phyloP scores from a whole-genome alignment of 2,888 invertebrate genomes.

The Mimumesa dahlbomi region DNA sequence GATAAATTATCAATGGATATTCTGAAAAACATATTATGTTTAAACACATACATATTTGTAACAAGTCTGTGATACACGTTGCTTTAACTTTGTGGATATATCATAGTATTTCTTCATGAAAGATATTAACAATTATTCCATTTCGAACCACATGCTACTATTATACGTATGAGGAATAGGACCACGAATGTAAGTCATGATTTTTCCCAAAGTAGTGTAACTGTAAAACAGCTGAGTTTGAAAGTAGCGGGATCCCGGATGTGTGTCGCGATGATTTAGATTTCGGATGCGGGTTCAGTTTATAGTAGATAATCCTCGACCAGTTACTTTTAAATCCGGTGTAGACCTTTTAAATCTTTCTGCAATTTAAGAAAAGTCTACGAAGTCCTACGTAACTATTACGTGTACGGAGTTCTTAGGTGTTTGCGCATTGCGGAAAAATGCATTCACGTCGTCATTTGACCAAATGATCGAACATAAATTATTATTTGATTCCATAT shows the following conservation, averaged over 20 bases:
- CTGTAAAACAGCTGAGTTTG: conserved; percentile 27
- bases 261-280: conserved; percentile 15
- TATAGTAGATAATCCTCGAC: not conserved
- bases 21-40: no score
- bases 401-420: not conserved
- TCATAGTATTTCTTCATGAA: no score
- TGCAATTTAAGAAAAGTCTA: not conserved
- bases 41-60: no score
- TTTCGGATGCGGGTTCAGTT: not conserved
- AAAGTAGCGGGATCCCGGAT: conserved; percentile 10
- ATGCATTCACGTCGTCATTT: not conserved
- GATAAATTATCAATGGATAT: no score
- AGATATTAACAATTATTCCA: not conserved
- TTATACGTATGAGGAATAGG: not conserved
- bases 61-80: no score
- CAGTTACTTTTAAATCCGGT: no score
- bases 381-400: not conserved
- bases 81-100: no score
- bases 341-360: not conserved
- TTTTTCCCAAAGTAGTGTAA: conserved; percentile 14
- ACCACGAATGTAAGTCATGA: not conserved
- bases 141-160: not conserved
- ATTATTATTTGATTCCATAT: no score
- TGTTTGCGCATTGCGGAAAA: not conserved
- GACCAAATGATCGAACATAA: no score